Evolutionary conservation across 2,888 invertebrate genomes (phyloP), one percentile per base, ranked within the genome.

Genomic region (Euplexia lucipara): DNA sequence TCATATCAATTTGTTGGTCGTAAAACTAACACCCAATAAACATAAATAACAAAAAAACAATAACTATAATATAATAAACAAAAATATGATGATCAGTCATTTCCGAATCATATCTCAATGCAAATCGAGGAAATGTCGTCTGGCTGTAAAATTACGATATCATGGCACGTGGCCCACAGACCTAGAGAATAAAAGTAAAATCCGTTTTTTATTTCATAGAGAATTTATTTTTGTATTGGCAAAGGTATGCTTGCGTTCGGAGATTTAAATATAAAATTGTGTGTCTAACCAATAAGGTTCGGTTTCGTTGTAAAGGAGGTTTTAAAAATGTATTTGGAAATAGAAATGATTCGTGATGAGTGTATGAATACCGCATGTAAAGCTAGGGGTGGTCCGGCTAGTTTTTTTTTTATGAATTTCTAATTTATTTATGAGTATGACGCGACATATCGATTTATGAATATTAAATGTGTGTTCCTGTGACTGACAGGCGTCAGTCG

Each of bases 401-500:
- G 45, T 70, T 69, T 82, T 90, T 63, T 60, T 88, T 87, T 86
- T 83, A 83, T 88, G 90, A 88, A 90, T 90, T 85, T 87, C 78
- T 91, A 90, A 91, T 91, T 81, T 92, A 92, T 92, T 92, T 92
- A 91, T 91, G 92, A 90, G 88, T 79, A 70, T 85, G 88, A 86
- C 86, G 86, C 83, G 85, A 83, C 89, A 87, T 85, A 88, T 88
- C 88, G 85, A 90, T 90, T 86, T 90, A 90, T 91, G 92, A 92
- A 92, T 92, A 91, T 90, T 91, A 90, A 91, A 79, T 72, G 70
- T 60, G 71, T 70, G 66, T 83, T 73, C 67, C 74, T 75, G 78
- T 85, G 86, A 83, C 65, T 80, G 81, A 82, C 82, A 81, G 78
- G 80, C 83, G 83, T 84, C 79, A 79, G 71, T 76, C 64, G 61